These are phyloP conservation scores for Drosophila meridionalis DNA, from an alignment of 2,888 invertebrate species.

Conservation along the genomic window DNA sequence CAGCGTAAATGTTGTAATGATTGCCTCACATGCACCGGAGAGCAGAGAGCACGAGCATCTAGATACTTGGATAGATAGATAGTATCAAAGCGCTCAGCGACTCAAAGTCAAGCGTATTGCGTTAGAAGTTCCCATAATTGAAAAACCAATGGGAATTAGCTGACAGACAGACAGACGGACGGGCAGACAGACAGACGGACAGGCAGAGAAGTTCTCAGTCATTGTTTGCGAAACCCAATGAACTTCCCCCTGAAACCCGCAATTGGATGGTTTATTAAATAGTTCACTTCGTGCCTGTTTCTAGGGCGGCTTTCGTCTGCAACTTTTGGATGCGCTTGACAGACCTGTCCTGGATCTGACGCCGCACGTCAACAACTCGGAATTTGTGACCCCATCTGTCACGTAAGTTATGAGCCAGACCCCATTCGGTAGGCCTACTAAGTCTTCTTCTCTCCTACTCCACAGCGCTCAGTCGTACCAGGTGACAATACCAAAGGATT, in stretches of 20 bases:
- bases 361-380: constrained; percentile 91
- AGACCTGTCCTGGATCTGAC: constrained; percentile 94
- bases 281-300: constrained; percentile 69
- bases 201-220: constrained; percentile 66
- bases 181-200: constrained; percentile 25
- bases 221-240: constrained; percentile 54
- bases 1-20: constrained; percentile 53
- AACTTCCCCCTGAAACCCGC: not conserved
- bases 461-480: constrained; percentile 92
- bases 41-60: constrained; percentile 21
- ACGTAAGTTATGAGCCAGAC: constrained; percentile 89
- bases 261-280: constrained; percentile 24
- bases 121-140: constrained; percentile 71
- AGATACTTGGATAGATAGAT: constrained; percentile 21
- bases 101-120: constrained; percentile 60
- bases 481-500: constrained; percentile 92
- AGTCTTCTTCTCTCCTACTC: not conserved
- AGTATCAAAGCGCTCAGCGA: not conserved
- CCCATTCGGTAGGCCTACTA: not conserved
- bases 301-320: constrained; percentile 96
- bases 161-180: constrained; percentile 28
- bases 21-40: constrained; percentile 70
- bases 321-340: constrained; percentile 93
- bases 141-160: constrained; percentile 47
- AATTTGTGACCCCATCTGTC: constrained; percentile 92